Base-by-base conservation (phyloP, 2,888 invertebrate species). In the Chaitophorus viminalis region DNA sequence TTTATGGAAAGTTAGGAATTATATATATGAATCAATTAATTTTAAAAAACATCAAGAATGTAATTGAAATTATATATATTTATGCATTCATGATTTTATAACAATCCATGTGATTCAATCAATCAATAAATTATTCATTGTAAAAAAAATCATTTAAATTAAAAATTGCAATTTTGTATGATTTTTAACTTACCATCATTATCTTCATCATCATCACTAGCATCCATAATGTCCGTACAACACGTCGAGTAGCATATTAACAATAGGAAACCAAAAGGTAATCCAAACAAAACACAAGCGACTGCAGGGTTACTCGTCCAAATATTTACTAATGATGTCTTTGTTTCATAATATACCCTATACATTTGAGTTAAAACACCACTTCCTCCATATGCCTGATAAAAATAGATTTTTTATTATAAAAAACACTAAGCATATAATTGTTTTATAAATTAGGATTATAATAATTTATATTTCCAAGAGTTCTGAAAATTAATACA, bases 241-340 rank as follows among this genome's bases (percentile, higher is more conserved):
- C 98, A 99, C 89, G 98, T 95, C 2, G 98, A 97, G 92, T 99
- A 99, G 91, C 97, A 95, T 90, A 99, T 98, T 33, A 99, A 94
- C 36, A 96, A 95, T 33, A 99, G 93, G 91, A 99, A 98, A 65
- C 97, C 97, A 75, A 97, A 93, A 0, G 99, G 99, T 89, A 99
- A 93, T 1, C 99, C 98, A 92, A 99, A 98, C 83, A 99, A 93
- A 8, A 99, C 95, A 54, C 97, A 94, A 8, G 98, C 98, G 89
- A 99, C 92, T 89, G 99, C 96, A 0, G 99, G 98, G 92, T 98
- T 98, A 18, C 97, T 97, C 89, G 93, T 93, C 97, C 97, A 98
- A 97, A 98, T 97, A 90, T 95, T 95, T 29, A 93, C 92, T 46
- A 98, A 92, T 0, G 95, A 94, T 39, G 95, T 94, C 90, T 94